A percentile compares a stretch with the other conserved stretches of the same genome.
Evolutionary conservation across 30 jellyfish, hydroid and myxozoan species (phyloP).

Genomic region (Hydra vulgaris): DNA sequence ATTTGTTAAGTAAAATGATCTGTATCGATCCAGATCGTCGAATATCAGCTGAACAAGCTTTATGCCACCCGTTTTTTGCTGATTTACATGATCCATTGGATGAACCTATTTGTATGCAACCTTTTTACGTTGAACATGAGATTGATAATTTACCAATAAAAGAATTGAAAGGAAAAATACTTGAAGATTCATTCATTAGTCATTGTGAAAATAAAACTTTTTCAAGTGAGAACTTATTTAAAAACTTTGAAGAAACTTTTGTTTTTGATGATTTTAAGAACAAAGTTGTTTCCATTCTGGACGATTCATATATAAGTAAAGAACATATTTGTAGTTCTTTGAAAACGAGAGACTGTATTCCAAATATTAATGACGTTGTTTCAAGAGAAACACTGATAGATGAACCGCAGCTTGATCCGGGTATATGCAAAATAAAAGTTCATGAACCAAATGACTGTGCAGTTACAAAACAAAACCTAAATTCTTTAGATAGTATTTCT

Average conservation of each 20-base stretch:
- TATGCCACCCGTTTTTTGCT: conserved; percentile 84
- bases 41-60: conserved; percentile 70
- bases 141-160: conserved; percentile 81
- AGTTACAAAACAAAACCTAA: neutral
- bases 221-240: conserved; percentile 38
- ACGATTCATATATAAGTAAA: neutral
- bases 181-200: conserved; percentile 53
- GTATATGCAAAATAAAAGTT: conserved; percentile 47
- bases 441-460: no score
- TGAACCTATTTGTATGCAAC: conserved; percentile 70
- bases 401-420: conserved; percentile 96
- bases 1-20: conserved; percentile 65
- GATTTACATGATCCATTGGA: conserved; percentile 70
- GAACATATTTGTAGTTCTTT: neutral
- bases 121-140: conserved; percentile 86
- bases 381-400: conserved; percentile 43
- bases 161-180: conserved; percentile 43
- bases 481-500: neutral
- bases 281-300: no score
- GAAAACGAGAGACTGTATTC: conserved; percentile 27
- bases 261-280: neutral
- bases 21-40: conserved; percentile 75
- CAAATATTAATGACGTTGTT: conserved; percentile 62
- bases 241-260: conserved; percentile 80
- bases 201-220: conserved; percentile 17